These are phyloP conservation scores for Rhabdophis nuchalis DNA, from an alignment of 2,797 vertebrate genomes.

Conservation along the genomic window DNA sequence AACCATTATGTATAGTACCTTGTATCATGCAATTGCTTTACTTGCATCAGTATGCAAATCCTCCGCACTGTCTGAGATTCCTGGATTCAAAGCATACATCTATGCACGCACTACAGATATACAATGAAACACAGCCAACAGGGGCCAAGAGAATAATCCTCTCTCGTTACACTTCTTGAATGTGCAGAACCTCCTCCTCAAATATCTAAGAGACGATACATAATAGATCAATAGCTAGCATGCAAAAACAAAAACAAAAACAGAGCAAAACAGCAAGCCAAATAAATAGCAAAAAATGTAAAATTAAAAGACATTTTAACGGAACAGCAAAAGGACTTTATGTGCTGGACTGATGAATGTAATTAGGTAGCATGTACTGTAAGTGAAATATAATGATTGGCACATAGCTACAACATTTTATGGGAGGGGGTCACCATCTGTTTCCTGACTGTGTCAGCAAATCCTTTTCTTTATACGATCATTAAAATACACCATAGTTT, in stretches of 20 bases:
- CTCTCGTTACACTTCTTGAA: background rate
- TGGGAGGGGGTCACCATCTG: conserved; percentile 73
- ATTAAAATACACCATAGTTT: conserved; percentile 80
- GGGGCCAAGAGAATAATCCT: background rate
- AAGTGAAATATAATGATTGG: conserved; percentile 79
- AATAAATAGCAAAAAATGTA: conserved; percentile 60
- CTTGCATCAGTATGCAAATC: background rate
- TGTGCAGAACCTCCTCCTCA: background rate
- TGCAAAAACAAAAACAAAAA: conserved; percentile 20
- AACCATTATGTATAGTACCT: background rate
- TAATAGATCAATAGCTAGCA: background rate
- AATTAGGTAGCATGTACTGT: conserved; percentile 68
- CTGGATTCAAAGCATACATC: background rate
- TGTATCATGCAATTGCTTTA: background rate
- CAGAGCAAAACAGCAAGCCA: conserved; percentile 52
- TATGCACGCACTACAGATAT: background rate
- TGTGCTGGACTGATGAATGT: conserved; percentile 76
- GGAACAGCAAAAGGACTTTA: conserved; percentile 72
- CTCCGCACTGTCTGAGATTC: background rate
- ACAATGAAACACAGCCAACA: background rate
- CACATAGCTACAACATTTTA: conserved; percentile 73
- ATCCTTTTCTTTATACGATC: conserved; percentile 74
- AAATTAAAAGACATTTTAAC: conserved; percentile 63
- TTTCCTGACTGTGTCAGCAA: conserved; percentile 82
- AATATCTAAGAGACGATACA: background rate